These are phyloP conservation scores for Mastacembelus armatus DNA, from an alignment of 2,797 vertebrate genomes.

Conservation along the genomic window DNA sequence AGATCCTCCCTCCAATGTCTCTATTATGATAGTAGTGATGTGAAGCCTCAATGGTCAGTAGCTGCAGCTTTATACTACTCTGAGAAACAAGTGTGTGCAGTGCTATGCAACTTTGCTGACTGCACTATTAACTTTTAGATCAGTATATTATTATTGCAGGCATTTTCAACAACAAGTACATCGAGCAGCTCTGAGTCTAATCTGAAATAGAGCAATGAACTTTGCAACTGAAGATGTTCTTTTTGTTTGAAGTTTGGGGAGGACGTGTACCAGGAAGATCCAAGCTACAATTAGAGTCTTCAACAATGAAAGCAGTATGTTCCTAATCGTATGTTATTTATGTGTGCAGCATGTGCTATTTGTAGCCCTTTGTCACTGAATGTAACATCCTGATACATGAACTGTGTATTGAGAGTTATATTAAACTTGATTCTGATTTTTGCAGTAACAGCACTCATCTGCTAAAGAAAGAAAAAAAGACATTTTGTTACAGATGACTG, in stretches of 20 bases:
- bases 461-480: not conserved
- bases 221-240: not conserved
- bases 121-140: slow-evolving; percentile 15
- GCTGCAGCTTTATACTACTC: not conserved
- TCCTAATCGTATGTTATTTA: not conserved
- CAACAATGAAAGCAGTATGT: not conserved
- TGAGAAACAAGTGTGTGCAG: slow-evolving; percentile 12
- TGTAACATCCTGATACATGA: not conserved
- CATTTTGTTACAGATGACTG: slow-evolving; percentile 10
- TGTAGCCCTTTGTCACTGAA: not conserved
- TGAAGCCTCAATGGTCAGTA: not conserved
- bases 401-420: not conserved
- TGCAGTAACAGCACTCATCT: not conserved
- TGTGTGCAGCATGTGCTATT: not conserved
- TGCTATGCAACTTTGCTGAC: slow-evolving; percentile 8
- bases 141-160: not conserved
- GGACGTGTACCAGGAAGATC: not conserved
- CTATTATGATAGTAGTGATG: not conserved
- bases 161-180: not conserved
- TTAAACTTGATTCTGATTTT: not conserved
- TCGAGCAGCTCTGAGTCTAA: not conserved
- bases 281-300: not conserved
- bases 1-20: no score
- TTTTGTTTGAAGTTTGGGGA: slow-evolving; percentile 1
- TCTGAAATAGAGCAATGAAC: not conserved